phyloP scores from a whole-genome alignment of 2,113 vertebrate species.

The Lasiurus cinereus region DNA sequence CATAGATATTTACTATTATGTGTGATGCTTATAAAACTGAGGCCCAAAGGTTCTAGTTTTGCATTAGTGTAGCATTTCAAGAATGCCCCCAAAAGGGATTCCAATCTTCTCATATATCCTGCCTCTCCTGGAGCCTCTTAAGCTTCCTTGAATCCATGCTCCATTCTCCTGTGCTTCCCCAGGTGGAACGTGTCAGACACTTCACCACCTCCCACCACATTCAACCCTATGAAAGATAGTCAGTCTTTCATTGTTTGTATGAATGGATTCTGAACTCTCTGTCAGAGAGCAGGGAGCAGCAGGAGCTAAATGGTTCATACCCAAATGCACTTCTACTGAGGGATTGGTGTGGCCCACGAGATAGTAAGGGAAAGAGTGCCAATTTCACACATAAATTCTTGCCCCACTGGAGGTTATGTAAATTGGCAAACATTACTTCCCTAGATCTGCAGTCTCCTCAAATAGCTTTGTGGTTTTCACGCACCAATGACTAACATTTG shows the following conservation, averaged over 20 bases:
- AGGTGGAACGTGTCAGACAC: background rate
- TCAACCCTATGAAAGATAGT: background rate
- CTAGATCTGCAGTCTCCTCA: background rate
- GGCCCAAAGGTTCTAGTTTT: background rate
- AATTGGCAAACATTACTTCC: background rate
- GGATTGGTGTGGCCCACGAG: background rate
- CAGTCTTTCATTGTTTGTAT: background rate
- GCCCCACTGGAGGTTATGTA: background rate
- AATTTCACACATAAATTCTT: slow-evolving; percentile 2
- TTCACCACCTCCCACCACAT: background rate
- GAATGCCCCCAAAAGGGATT: background rate
- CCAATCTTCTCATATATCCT: background rate
- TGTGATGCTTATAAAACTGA: background rate
- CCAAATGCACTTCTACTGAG: background rate
- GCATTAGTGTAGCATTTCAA: background rate
- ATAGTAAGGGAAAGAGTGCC: background rate
- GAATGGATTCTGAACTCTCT: background rate
- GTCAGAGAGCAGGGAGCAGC: background rate
- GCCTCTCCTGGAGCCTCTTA: background rate
- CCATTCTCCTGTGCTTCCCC: background rate
- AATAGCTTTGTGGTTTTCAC: background rate
- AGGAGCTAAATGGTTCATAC: background rate
- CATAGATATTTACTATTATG: background rate
- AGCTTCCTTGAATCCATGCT: background rate
- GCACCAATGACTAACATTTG: background rate